These are phyloP conservation scores for Cariama cristata DNA, from an alignment of 2,113 vertebrate species.

Conservation along the genomic window DNA sequence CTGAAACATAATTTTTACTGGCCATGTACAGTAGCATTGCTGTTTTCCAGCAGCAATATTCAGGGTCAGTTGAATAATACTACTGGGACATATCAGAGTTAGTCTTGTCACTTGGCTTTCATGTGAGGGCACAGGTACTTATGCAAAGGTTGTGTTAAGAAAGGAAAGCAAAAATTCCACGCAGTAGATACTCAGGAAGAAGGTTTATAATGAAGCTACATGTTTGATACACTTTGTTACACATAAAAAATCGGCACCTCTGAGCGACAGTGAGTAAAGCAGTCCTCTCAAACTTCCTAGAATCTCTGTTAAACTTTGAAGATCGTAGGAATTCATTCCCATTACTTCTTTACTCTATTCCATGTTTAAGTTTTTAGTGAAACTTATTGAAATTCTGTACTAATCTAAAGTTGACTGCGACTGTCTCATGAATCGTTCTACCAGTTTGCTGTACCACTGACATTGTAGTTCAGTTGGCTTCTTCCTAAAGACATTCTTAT, in stretches of 20 bases:
- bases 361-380: background rate
- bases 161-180: background rate
- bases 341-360: background rate
- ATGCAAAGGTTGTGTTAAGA: fast-evolving
- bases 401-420: background rate
- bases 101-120: background rate
- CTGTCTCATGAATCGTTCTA: background rate
- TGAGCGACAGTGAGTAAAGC: background rate
- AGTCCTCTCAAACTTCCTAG: background rate
- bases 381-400: background rate
- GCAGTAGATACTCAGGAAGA: fast-evolving
- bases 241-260: background rate
- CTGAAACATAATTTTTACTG: background rate
- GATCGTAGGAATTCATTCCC: background rate
- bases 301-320: background rate
- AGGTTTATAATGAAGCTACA: fast-evolving
- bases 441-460: background rate
- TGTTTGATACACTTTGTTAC: background rate
- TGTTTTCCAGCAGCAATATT: background rate
- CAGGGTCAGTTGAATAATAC: background rate
- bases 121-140: background rate
- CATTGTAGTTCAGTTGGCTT: background rate
- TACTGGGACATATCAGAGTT: background rate
- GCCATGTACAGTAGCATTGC: fast-evolving
- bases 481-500: background rate